Percentiles rank a stretch among this genome's conserved stretches.
These are phyloP conservation scores for Nasonovia ribisnigri DNA, from an alignment of 2,888 invertebrate genomes.

Conservation along the genomic window DNA sequence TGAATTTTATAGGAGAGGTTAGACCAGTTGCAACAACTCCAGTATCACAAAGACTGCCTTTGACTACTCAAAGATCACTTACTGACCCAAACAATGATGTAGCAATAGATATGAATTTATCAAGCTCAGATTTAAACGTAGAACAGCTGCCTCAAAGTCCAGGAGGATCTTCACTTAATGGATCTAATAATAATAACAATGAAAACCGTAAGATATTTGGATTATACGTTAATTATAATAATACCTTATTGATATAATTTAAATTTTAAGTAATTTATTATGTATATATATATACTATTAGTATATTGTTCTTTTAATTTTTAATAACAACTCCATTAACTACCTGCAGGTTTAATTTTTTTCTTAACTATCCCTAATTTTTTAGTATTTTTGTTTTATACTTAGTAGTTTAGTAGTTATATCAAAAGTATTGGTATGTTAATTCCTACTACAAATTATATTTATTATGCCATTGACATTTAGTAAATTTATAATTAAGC, in stretches of 20 bases:
- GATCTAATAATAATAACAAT: conserved; percentile 59
- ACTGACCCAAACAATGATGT: conserved; percentile 52
- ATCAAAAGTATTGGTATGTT: neutral
- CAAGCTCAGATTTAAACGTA: conserved; percentile 49
- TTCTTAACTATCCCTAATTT: neutral
- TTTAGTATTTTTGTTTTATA: neutral
- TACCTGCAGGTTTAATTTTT: neutral
- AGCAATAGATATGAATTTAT: conserved; percentile 56
- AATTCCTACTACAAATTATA: neutral
- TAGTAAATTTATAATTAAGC: neutral
- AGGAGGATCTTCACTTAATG: conserved; percentile 54
- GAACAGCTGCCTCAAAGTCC: conserved; percentile 47
- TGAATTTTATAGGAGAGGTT: conserved; percentile 32
- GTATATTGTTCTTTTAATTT: too few relatives aligned
- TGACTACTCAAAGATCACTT: conserved; percentile 36
- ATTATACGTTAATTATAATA: neutral
- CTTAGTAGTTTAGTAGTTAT: neutral
- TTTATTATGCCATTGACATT: neutral
- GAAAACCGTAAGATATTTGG: conserved; percentile 56
- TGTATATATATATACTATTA: too few relatives aligned
- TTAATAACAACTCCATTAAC: too few relatives aligned
- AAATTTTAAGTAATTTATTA: too few relatives aligned
- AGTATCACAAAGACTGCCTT: conserved; percentile 53
- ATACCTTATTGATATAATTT: neutral
- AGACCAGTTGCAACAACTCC: conserved; percentile 41